phyloP scores from a whole-genome alignment of 2,113 vertebrate genomes.

The Onychorhynchus coronatus region DNA sequence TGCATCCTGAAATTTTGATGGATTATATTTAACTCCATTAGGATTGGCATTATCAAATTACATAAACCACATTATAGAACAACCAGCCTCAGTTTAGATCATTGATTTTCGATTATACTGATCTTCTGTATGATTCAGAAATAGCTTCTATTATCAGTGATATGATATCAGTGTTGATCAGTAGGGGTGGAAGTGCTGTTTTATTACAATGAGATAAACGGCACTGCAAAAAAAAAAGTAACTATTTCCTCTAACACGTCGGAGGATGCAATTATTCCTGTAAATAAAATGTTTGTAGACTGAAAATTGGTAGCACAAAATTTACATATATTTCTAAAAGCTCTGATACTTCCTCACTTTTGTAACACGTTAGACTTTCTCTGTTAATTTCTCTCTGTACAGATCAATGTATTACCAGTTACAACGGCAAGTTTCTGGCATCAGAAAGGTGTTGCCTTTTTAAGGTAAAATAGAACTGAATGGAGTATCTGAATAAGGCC shows the following conservation, averaged over 20 bases:
- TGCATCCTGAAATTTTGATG: constrained; percentile 86
- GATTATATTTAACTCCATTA: constrained; percentile 94
- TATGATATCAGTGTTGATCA: constrained; percentile 27
- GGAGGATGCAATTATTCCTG: not conserved
- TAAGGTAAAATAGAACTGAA: not conserved
- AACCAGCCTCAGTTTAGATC: constrained; percentile 63
- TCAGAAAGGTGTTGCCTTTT: not conserved
- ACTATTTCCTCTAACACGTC: not conserved
- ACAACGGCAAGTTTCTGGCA: not conserved
- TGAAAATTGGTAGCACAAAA: not conserved
- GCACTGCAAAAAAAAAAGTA: not conserved
- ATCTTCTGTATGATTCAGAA: constrained; percentile 18
- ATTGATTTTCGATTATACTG: constrained; percentile 94
- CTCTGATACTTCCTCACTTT: not conserved
- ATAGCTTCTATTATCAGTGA: constrained; percentile 9
- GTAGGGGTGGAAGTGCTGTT: not conserved
- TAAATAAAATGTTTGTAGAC: not conserved
- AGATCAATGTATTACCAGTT: not conserved
- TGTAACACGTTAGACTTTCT: not conserved
- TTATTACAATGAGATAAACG: not conserved
- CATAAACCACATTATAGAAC: constrained; percentile 74
- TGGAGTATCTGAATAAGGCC: not conserved
- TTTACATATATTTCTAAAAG: not conserved
- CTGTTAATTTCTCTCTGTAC: not conserved
- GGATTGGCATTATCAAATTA: constrained; percentile 96